These are phyloP conservation scores for Polyommatus icarus DNA, from an alignment of 2,888 invertebrate genomes.

Conservation along the genomic window DNA sequence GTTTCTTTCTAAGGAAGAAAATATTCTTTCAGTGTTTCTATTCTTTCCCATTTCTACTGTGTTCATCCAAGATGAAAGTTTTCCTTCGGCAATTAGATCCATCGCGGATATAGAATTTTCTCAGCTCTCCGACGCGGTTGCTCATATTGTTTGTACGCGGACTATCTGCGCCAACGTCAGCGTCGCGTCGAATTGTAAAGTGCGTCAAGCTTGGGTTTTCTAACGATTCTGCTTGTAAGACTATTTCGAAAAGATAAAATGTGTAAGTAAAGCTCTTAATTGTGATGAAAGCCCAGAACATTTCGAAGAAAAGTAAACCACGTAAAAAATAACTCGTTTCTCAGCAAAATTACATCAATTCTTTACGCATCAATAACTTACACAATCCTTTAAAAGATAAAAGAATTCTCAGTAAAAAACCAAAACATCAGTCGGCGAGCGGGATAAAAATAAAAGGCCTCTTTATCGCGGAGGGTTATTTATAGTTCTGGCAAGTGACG, in stretches of 20 bases:
- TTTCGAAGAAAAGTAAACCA: not conserved
- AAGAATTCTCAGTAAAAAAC: conserved; percentile 30
- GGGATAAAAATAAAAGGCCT: conserved; percentile 40
- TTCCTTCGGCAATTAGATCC: not conserved
- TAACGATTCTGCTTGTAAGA: not conserved
- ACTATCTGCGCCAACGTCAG: not conserved
- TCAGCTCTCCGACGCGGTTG: not conserved
- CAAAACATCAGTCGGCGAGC: conserved; percentile 29
- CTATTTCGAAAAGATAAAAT: not conserved
- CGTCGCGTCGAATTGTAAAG: not conserved
- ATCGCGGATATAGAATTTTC: not conserved
- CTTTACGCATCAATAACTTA: not conserved
- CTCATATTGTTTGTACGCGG: not conserved
- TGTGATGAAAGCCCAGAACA: not conserved
- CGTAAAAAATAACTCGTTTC: not conserved
- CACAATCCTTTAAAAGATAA: conserved; percentile 6
- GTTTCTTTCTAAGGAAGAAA: not conserved
- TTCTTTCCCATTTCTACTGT: not conserved
- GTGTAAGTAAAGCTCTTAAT: too few relatives aligned
- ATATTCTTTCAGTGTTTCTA: not conserved
- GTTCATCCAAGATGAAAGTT: not conserved
- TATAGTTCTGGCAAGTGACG: conserved; percentile 68
- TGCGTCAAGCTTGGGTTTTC: not conserved
- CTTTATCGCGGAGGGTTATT: conserved; percentile 67
- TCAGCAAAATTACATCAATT: not conserved